phyloP scores from a whole-genome alignment of 2,888 invertebrate genomes.

The Blastobasis adustella region DNA sequence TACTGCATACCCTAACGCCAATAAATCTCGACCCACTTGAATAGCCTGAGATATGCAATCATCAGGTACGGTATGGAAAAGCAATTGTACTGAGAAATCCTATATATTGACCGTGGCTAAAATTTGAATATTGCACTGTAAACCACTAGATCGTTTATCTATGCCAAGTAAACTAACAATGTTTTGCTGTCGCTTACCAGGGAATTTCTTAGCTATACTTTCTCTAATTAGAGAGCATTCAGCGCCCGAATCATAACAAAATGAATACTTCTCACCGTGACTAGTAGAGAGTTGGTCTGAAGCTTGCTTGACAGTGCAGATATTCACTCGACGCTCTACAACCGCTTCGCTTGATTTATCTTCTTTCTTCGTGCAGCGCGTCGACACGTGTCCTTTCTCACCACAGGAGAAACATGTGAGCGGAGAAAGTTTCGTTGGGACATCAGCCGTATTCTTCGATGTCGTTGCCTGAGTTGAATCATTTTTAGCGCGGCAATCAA shows the following conservation, averaged over 20 bases:
- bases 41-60: neutral
- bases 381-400: neutral
- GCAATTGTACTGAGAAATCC: neutral
- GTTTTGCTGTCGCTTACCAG: constrained; percentile 2
- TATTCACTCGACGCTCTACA: neutral
- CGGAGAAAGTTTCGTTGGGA: too few relatives aligned
- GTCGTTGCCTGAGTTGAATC: neutral
- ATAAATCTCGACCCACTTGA: constrained; percentile 6
- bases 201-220: constrained; percentile 1
- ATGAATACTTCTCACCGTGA: constrained; percentile 6
- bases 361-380: neutral
- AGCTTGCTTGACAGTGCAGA: constrained; percentile 1
- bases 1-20: constrained; percentile 3
- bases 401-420: constrained; percentile 4
- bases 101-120: neutral
- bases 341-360: neutral
- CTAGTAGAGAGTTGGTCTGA: neutral
- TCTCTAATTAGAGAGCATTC: constrained; percentile 8
- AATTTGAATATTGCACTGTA: neutral
- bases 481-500: neutral
- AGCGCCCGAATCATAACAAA: constrained; percentile 9
- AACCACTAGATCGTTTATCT: neutral
- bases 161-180: constrained; percentile 6
- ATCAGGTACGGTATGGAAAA: too few relatives aligned
- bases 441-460: neutral